Base-by-base conservation (phyloP, 1,140 invertebrate genomes). In the Grapholita molesta region DNA sequence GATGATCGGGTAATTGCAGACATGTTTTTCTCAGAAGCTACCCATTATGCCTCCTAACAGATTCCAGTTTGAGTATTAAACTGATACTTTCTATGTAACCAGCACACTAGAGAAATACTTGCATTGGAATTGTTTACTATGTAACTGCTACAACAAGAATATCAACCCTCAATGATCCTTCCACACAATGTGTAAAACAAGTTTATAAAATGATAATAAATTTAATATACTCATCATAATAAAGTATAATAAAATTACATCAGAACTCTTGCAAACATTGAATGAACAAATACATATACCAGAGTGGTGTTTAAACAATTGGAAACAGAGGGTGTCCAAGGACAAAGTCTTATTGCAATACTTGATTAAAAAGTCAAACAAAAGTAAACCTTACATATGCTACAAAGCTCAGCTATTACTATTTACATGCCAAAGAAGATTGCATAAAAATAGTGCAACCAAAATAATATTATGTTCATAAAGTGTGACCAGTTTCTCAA, bases 401-500 rank as follows among this genome's bases (percentile, higher is more conserved):
- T 18, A 21, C 42, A 48, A 48, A 48, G 18, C 42, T 48, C 18
- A 6, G n/a, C 15, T 21, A 48, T 21, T 48, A 8, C 15, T 21
- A 48, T 21, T 48, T 18, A 8, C 2, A 48, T 48, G 42, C 21
- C 6, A 48, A 21, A 21, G 3, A 30, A 7, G 18, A 61, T 30
- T 28, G 55, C 55, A 61, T n/a, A 61, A 61, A 28, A 61, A 61
- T 15, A 32, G n/a, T 61, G 55, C 76, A 72, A 61, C 67, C 76
- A 68, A 74, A 68, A 68, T 66, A 35, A 33, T 18, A 38, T 25
- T 5, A 69, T 69, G 67, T 48, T 61, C 67, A 64, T 48, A 42
- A 28, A 42, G 67, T 69, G 55, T 69, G 55, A 69, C 67, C 55
- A 48, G 48, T 28, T 69, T 33, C 67, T 23, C 52, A 57, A 57